Evolutionary conservation across 1,140 invertebrate species (phyloP).

Genomic region (Calliphora vicina): DNA sequence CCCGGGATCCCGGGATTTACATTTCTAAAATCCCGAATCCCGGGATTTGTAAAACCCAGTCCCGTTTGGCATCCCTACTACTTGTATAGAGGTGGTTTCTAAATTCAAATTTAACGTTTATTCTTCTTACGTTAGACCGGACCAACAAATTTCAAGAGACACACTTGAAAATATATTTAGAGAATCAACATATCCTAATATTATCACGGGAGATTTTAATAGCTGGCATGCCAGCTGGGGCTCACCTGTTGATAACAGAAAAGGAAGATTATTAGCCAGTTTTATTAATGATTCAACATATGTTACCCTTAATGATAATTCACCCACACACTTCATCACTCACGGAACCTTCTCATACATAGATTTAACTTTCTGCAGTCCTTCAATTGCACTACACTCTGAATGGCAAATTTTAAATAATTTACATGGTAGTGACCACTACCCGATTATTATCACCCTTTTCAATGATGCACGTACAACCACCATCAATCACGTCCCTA

Average conservation of each 20-base stretch:
- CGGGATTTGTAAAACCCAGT: too few species aligned
- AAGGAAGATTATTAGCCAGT: constrained; percentile 35
- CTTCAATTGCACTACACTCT: constrained; percentile 24
- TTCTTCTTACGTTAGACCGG: constrained; percentile 37
- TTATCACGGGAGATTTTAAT: constrained; percentile 41
- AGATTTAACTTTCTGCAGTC: too few species aligned
- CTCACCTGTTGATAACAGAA: constrained; percentile 24
- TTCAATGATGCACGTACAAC: constrained; percentile 8
- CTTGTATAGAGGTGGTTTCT: constrained; percentile 38
- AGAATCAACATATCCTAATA: neutral
- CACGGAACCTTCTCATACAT: constrained; percentile 34
- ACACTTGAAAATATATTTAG: constrained; percentile 35
- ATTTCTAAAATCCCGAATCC: too few species aligned
- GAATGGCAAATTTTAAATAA: constrained; percentile 39
- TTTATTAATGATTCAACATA: constrained; percentile 24
- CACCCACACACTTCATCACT: constrained; percentile 32
- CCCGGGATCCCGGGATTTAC: too few species aligned
- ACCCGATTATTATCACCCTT: constrained; percentile 40
- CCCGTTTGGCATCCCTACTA: too few species aligned
- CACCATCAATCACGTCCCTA: neutral
- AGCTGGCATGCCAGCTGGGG: constrained; percentile 39
- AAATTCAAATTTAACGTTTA: constrained; percentile 37
- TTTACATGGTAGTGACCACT: constrained; percentile 40
- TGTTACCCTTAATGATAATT: constrained; percentile 35
- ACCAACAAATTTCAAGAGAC: constrained; percentile 17